These are phyloP conservation scores for Mirounga angustirostris DNA, from an alignment of 2,113 vertebrate species.

Conservation along the genomic window DNA sequence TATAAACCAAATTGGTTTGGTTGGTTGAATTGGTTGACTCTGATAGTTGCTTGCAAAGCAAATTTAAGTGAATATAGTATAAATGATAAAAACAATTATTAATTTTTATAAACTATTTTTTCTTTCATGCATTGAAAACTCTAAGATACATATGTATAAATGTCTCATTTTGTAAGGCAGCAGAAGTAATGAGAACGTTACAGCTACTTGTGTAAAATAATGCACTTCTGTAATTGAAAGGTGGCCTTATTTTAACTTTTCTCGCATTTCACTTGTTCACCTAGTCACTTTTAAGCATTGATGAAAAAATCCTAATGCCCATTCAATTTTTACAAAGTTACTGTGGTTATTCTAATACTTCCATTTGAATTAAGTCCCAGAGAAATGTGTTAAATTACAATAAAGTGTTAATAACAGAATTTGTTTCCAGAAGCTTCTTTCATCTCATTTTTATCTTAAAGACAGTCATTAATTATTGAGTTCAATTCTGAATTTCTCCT, in stretches of 20 bases:
- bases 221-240: not conserved
- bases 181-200: not conserved
- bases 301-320: not conserved
- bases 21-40: not conserved
- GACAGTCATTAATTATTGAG: not conserved
- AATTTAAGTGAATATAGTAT: conserved; percentile 20
- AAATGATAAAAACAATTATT: not conserved
- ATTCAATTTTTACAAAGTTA: not conserved
- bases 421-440: not conserved
- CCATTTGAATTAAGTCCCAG: not conserved
- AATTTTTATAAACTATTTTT: not conserved
- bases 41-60: not conserved
- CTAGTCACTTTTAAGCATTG: not conserved
- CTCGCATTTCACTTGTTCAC: not conserved
- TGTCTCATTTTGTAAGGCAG: not conserved
- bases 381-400: conserved; percentile 17
- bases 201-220: not conserved
- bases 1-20: no score
- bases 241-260: not conserved
- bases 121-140: not conserved
- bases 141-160: not conserved
- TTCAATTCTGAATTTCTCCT: not conserved
- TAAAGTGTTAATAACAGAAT: not conserved
- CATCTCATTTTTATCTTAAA: conserved; percentile 43
- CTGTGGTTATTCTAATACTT: not conserved